Base-by-base conservation (phyloP, 1,140 invertebrate genomes). In the Diploscapter pachys region DNA sequence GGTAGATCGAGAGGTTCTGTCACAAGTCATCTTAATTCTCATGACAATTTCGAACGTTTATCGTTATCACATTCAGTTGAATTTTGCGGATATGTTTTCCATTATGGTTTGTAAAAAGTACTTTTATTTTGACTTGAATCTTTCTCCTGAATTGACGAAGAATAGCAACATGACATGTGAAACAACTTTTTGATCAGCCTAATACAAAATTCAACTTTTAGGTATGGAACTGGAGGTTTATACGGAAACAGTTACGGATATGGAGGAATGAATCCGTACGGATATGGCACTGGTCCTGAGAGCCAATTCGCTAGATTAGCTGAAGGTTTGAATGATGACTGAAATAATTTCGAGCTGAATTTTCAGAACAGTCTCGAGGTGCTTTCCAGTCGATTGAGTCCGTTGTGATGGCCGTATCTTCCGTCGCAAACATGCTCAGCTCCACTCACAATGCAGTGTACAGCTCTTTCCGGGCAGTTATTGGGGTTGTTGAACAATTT, bases 301-400 rank as follows among this genome's bases (percentile, higher is more conserved):
- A 84, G 85, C 74, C 76, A 79, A 71, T 77, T 81, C 83, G 85
- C 83, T 81, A 87, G 88, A 74, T 82, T 87, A 80, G 88, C 86
- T 79, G 87, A 87, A 74, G 48, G 86, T 86, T 9, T 9, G 63
- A 65, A 65, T 50, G 8, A 31, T 1, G 31, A 65, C 8, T 13
- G 57, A 2, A 9, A 59, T 9, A 49, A 86, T 87, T 73, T 88
- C 88, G 77, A 89, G 89, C 54, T 72, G 13, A 79, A 83, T 93
- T 93, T 5, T 93, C 95, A 88, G 93, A 96, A 81, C 93, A 91
- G 81, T 93, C 93, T 0, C 88, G 93, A 69, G 91, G 91, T 70
- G 92, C 95, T 13, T 98, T 98, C 87, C 91, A 95, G 81, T 95
- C 93, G 11, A 93, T 98, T 80, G 93, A 97, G 87, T 92, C 92